Base-by-base conservation (phyloP, 2,113 vertebrate species). In the Heloderma charlesbogerti region DNA sequence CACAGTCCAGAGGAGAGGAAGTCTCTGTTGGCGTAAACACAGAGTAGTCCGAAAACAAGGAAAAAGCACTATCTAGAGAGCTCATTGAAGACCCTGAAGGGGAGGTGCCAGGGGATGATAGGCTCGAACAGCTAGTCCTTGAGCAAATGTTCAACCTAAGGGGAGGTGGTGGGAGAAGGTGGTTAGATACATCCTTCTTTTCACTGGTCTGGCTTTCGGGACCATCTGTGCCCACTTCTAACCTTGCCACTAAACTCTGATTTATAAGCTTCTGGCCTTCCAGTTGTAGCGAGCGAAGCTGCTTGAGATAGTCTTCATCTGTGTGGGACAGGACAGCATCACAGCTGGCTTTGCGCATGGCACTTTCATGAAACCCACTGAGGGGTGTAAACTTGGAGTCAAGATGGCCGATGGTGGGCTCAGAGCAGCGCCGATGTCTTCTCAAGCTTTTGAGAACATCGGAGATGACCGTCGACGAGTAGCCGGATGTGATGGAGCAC, bases 11-110 rank as follows among this genome's bases (percentile, higher is more conserved):
- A 51, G 97, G 95, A 88, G 95, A 97, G 90, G 96, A 96, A 27
- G 96, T 96, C 91, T 98, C 97, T 5, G 96, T 96, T 48, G 97
- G 94, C 15, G 97, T 97, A 86, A 98, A 97, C 83, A 97, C 94
- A 8, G 96, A 96, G 34, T 98, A 98, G 91, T 99, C 98, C 7
- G 98, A 98, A 96, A 98, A 98, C 94, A 98, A 98, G n/a, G 98
- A 99, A 94, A 99, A 99, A 95, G 97, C 98, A 57, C 98, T 98
- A 96, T 99, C 98, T 93, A 98, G 94, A 34, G 99, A 99, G 95
- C 98, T 98, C 95, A 98, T 96, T 0, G 98, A 98, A 0, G 98
- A 99, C 91, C 98, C 97, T 0, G 98, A 99, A 0, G 98, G 98
- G 3, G 98, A 99, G 0, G 98, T 98, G 0, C 97, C 98, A 0